These are phyloP conservation scores for Perccottus glenii DNA, from an alignment of 2,113 vertebrate species.

Conservation along the genomic window DNA sequence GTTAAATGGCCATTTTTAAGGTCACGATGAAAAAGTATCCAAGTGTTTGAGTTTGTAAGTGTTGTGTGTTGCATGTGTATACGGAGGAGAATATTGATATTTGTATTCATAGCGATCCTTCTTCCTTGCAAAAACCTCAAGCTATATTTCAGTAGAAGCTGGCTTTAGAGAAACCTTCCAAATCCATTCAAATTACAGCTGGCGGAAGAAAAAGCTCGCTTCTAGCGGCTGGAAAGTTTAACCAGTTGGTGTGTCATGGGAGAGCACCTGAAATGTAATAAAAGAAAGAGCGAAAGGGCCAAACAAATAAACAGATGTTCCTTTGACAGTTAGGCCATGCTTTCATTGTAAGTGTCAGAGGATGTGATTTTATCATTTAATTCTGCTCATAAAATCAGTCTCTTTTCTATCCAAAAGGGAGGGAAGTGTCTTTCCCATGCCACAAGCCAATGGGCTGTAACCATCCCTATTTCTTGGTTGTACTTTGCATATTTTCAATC, in stretches of 20 bases:
- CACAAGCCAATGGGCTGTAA: slow-evolving; percentile 78
- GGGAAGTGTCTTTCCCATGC: slow-evolving; percentile 65
- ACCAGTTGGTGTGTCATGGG: slow-evolving; percentile 52
- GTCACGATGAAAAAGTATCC: slow-evolving; percentile 16
- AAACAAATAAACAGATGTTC: slow-evolving; percentile 74
- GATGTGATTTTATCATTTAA: slow-evolving; percentile 76
- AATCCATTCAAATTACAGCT: slow-evolving; percentile 62
- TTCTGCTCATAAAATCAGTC: slow-evolving; percentile 69
- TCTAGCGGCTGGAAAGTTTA: slow-evolving; percentile 41
- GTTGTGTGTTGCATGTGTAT: slow-evolving; percentile 14
- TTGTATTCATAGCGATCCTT: slow-evolving; percentile 36
- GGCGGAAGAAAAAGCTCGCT: slow-evolving; percentile 46
- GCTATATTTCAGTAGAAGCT: slow-evolving; percentile 54
- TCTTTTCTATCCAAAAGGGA: slow-evolving; percentile 64
- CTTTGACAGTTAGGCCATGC: slow-evolving; percentile 69
- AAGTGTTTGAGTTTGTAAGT: slow-evolving; percentile 16
- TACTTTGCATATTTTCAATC: slow-evolving; percentile 83
- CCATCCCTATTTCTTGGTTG: slow-evolving; percentile 70
- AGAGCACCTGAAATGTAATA: slow-evolving; percentile 64
- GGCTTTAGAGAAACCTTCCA: slow-evolving; percentile 47
- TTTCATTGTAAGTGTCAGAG: slow-evolving; percentile 72
- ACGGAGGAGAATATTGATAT: slow-evolving; percentile 8
- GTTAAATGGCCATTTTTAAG: slow-evolving; percentile 2
- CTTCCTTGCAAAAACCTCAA: slow-evolving; percentile 42
- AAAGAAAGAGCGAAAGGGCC: slow-evolving; percentile 43